Evolutionary conservation across 2,888 invertebrate genomes (phyloP).

Genomic region (Chymomyza procnemis): DNA sequence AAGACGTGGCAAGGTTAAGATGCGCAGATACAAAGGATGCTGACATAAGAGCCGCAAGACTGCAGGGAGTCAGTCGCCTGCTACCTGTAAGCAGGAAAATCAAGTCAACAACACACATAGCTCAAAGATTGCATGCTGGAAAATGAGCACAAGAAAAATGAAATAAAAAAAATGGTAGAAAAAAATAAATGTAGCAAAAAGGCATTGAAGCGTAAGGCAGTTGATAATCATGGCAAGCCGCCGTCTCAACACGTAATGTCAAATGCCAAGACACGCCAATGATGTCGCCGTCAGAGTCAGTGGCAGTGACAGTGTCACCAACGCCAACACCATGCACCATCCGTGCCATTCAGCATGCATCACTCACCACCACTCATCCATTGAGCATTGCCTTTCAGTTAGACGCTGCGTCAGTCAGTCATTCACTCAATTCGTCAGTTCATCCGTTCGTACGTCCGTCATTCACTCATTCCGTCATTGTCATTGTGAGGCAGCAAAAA

Average conservation of each 20-base stretch:
- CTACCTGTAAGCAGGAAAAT: conserved; percentile 48
- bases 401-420: neutral
- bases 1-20: conserved; percentile 40
- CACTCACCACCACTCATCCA: neutral
- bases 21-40: neutral
- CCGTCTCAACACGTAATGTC: conserved; percentile 69
- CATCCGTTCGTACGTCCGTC: neutral
- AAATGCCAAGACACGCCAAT: conserved; percentile 58
- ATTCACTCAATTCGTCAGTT: neutral
- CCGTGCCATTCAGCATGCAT: neutral
- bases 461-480: neutral
- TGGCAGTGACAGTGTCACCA: conserved; percentile 30
- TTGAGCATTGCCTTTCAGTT: neutral
- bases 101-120: neutral
- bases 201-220: conserved; percentile 71
- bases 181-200: conserved; percentile 32
- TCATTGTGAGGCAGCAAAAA: conserved; percentile 32
- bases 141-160: conserved; percentile 10
- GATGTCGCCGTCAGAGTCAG: neutral
- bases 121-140: neutral
- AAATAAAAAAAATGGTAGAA: conserved; percentile 4
- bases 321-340: neutral
- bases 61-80: conserved; percentile 26
- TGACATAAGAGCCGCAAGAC: neutral
- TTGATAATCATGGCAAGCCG: conserved; percentile 67